Evolutionary conservation across 2,797 vertebrate genomes (phyloP), one percentile per base, ranked within the genome.

Genomic region (Gobio occitaniae): DNA sequence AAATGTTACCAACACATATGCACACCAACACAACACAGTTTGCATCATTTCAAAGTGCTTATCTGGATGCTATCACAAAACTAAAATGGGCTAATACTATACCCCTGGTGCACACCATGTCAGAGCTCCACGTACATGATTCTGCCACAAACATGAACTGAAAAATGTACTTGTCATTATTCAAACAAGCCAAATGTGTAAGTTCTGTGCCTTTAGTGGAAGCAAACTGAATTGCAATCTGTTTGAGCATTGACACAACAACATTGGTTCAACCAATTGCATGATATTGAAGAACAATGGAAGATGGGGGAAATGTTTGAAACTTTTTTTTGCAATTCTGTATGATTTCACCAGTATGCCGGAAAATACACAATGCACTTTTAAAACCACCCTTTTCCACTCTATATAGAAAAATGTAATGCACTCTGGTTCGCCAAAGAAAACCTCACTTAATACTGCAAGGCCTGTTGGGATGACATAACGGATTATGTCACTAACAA

Each of bases 1-100:
- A 84, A 74, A 11, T 69, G 66, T 47, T 75, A 29, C 25, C 25
- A 63, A 36, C 15, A 21, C 56, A 50, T 59, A 89, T 15, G 25
- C 4, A 84, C 36, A 77, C 36, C 17, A 36, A 76, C 29, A 32
- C 69, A 71, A 50, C 36, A 82, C 38, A 71, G 12, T n/a, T 29
- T 44, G 8, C 5, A 29, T 15, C 36, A 25, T 61, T 61, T 11
- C 72, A 56, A 11, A 13, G 7, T 54, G 21, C 19, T 80, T 25
- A 19, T 52, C 11, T 38, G 8, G 29, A 76, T 54, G n/a, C 41
- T 12, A 70, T 70, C 6, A 70, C 15, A 12, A 81, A 81, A 70
- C 13, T 56, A 76, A 66, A 66, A 75, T 2, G 6, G 32, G 32
- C 48, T 17, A 56, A 32, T 38, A 74, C 41, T 63, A n/a, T 0